Base-by-base conservation (phyloP, 2,113 vertebrate genomes). In the Macrotus californicus region DNA sequence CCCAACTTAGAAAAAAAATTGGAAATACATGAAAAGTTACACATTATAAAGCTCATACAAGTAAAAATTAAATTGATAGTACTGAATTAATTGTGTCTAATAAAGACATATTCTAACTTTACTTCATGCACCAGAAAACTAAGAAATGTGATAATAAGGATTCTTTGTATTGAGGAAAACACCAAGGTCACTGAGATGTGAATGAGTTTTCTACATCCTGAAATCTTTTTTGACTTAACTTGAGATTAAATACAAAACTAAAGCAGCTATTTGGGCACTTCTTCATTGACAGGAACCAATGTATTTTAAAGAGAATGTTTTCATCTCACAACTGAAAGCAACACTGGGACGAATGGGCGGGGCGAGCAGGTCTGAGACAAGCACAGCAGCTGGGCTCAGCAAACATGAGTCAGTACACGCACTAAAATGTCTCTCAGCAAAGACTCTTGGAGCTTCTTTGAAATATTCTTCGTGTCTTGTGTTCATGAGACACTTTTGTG, bases 271-370 rank as follows among this genome's bases (percentile, higher is more conserved):
- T 80, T 76, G n/a, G 41, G 48, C 26, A 95, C 70, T 79, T 95
- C 43, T 85, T 77, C 76, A 83, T 61, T 92, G 83, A 80, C 70
- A 95, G 41, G 39, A 73, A 46, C 9, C 3, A 2, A 36, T 43
- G 85, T 90, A 85, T 61, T 85, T 48, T 69, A 80, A 87, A 94
- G 22, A 87, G 76, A 91, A 70, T 10, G 36, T 50, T 73, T 36
- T 96, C 75, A 90, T 87, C 56, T 94, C 79, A 87, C 61, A 64
- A 81, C 75, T 92, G 96, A 92, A 96, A 95, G 48, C 67, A 92
- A 87, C 89, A 95, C 91, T 89, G 61, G 64, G 46, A 87, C 83
- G 43, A 64, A 43, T 22, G 50, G 80, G 39, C 7, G 34, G 41
- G 56, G n/a, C 34, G 12, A 89, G 24, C n/a, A 73, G 24, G 83